phyloP scores from a whole-genome alignment of 2,888 invertebrate genomes.

The Hartigia nigra region DNA sequence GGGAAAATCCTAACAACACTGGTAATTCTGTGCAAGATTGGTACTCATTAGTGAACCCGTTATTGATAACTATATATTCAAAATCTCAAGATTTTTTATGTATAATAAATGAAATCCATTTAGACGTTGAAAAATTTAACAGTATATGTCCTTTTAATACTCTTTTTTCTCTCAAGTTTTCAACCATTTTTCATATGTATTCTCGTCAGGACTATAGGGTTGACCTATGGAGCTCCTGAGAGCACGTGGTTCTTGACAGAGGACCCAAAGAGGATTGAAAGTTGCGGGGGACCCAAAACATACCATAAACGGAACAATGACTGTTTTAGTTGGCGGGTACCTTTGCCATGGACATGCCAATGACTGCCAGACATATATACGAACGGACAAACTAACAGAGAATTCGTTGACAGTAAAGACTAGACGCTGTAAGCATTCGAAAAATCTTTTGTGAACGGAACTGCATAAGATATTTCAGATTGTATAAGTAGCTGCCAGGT shows the following conservation, averaged over 20 bases:
- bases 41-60: no score
- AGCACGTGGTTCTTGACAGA: neutral
- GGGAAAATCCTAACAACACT: neutral
- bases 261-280: neutral
- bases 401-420: neutral
- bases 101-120: neutral
- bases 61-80: no score
- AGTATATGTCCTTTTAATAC: neutral
- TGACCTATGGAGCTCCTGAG: neutral
- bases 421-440: neutral
- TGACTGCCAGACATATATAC: neutral
- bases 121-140: neutral
- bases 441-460: neutral
- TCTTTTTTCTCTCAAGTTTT: neutral
- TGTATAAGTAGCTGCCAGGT: neutral
- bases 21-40: no score
- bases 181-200: neutral
- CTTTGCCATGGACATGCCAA: conserved; percentile 20
- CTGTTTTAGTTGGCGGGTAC: conserved; percentile 46
- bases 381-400: neutral
- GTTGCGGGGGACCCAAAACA: conserved; percentile 50
- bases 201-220: neutral
- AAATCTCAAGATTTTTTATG: neutral
- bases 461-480: neutral
- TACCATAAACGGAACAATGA: conserved; percentile 55